phyloP scores from a whole-genome alignment of 2,888 invertebrate genomes.

The Drosophila meridiana region DNA sequence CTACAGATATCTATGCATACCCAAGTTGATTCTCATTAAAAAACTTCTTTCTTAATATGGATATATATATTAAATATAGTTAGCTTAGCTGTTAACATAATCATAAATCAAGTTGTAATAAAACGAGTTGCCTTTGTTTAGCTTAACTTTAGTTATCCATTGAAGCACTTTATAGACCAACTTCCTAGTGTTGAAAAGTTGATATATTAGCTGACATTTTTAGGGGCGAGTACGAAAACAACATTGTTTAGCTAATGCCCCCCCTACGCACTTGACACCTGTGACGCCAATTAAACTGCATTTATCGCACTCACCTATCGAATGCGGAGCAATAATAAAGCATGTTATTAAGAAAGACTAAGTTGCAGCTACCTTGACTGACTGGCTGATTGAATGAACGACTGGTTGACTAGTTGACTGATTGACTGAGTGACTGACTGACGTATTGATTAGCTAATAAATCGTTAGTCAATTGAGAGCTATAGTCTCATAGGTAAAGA shows the following conservation, averaged over 20 bases:
- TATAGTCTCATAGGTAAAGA: not conserved
- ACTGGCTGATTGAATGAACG: slow-evolving; percentile 2
- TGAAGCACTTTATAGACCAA: slow-evolving; percentile 9
- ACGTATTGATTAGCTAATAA: not conserved
- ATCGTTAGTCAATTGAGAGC: not conserved
- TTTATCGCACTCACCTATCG: not conserved
- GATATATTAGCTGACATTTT: slow-evolving; percentile 28
- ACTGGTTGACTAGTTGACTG: slow-evolving; percentile 1
- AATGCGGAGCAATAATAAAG: not conserved
- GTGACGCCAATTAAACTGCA: slow-evolving; percentile 31
- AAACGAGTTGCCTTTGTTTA: not conserved
- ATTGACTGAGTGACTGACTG: not conserved
- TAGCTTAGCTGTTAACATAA: slow-evolving; percentile 8
- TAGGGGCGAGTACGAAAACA: slow-evolving; percentile 24
- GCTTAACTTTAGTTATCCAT: not conserved
- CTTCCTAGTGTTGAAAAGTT: slow-evolving; percentile 38
- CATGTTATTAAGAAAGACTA: not conserved
- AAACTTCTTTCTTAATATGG: slow-evolving; percentile 8
- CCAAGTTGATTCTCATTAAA: not conserved
- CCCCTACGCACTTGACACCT: slow-evolving; percentile 56
- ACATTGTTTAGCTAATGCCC: slow-evolving; percentile 3
- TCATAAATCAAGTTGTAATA: slow-evolving; percentile 9
- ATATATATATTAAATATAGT: not conserved
- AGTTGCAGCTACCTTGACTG: not conserved
- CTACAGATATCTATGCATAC: not conserved